phyloP scores from a whole-genome alignment of 1,140 invertebrate genomes.

The Hermetia illucens region DNA sequence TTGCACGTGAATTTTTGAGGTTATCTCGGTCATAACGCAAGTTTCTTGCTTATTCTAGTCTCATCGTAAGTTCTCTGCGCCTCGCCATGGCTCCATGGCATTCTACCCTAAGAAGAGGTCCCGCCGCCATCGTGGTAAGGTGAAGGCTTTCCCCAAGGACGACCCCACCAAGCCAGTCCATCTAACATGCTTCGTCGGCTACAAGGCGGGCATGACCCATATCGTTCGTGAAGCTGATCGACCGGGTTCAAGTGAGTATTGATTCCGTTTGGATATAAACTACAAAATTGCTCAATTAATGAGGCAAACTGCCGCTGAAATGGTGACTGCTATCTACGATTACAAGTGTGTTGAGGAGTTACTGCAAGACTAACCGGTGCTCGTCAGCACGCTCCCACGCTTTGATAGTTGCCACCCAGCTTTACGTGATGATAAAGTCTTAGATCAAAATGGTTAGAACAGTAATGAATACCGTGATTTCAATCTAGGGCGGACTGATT shows the following conservation, averaged over 20 bases:
- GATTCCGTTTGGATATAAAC: not conserved
- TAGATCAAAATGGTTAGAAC: conserved; percentile 31
- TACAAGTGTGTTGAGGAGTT: too few relatives aligned
- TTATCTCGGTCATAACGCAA: too few relatives aligned
- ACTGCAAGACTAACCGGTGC: too few relatives aligned
- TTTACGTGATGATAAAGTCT: conserved; percentile 24
- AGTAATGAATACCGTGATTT: conserved; percentile 27
- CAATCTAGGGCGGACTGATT: conserved; percentile 30
- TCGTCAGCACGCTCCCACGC: too few relatives aligned
- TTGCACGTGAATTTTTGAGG: not conserved
- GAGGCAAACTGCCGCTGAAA: too few relatives aligned
- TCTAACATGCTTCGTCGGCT: conserved; percentile 93
- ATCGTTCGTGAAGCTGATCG: conserved; percentile 97
- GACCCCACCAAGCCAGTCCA: conserved; percentile 92
- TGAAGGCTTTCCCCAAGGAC: conserved; percentile 99
- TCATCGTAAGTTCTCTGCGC: conserved; percentile 98
- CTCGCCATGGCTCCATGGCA: conserved; percentile 98
- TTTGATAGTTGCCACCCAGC: too few relatives aligned
- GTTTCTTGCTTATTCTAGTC: conserved; percentile 54
- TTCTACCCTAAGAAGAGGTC: conserved; percentile 98
- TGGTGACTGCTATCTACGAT: too few relatives aligned
- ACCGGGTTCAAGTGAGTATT: conserved; percentile 90
- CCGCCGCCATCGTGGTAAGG: conserved; percentile 90
- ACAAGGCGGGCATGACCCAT: conserved; percentile 99
- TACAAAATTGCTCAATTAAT: too few relatives aligned